These are phyloP conservation scores for Pocillopora damicornis DNA, from an alignment of 64 coral and sea anemone species.

Conservation along the genomic window DNA sequence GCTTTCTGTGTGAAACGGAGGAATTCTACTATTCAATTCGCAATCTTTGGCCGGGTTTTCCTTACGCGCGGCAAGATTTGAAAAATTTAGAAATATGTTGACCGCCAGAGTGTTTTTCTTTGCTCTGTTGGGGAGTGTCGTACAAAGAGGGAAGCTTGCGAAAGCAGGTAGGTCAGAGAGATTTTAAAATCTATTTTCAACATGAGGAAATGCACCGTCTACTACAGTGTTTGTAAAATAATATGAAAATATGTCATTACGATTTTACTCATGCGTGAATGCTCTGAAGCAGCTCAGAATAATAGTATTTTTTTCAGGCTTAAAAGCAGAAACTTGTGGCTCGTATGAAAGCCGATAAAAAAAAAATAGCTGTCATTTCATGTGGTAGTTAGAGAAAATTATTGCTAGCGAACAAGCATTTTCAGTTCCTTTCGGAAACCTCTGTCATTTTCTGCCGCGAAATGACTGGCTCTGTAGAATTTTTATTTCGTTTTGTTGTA, in stretches of 20 bases:
- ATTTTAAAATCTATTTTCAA: slow-evolving; percentile 1
- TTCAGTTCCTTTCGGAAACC: background rate
- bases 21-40: background rate
- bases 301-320: background rate
- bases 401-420: background rate
- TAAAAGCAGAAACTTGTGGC: background rate
- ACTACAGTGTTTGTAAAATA: background rate
- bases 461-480: background rate
- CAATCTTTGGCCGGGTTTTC: background rate
- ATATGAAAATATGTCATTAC: background rate
- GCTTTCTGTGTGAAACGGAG: background rate
- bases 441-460: background rate
- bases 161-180: slow-evolving; percentile 3
- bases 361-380: background rate
- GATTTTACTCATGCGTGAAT: background rate
- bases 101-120: background rate
- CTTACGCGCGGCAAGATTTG: background rate
- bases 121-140: slow-evolving; percentile 20
- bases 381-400: background rate
- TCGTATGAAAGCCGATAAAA: background rate
- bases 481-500: background rate
- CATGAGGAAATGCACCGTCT: background rate
- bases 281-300: background rate
- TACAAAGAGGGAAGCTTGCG: background rate
- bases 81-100: slow-evolving; percentile 22